Evolutionary conservation across 2,797 vertebrate genomes (phyloP).

Genomic region (Lutjanus argentimaculatus): DNA sequence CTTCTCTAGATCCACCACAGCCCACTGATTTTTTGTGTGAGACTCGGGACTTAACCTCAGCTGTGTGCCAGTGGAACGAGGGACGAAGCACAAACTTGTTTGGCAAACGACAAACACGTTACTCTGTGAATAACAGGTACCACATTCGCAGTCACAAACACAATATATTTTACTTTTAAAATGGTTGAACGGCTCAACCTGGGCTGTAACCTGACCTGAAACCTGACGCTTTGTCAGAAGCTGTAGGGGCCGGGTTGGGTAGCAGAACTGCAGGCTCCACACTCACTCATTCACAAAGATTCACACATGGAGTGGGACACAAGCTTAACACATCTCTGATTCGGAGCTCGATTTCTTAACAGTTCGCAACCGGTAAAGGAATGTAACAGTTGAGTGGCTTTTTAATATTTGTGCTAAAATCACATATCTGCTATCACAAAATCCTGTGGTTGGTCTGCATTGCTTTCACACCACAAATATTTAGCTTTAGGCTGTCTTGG

Average conservation of each 20-base stretch:
- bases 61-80: slow-evolving; percentile 81
- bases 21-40: slow-evolving; percentile 82
- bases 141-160: background rate
- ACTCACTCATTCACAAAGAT: background rate
- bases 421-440: background rate
- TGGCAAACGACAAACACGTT: slow-evolving; percentile 58
- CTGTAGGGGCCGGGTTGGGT: background rate
- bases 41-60: slow-evolving; percentile 79
- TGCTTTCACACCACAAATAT: background rate
- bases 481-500: background rate
- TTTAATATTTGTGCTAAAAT: background rate
- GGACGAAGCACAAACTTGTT: slow-evolving; percentile 68
- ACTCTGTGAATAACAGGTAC: slow-evolving; percentile 83
- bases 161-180: background rate
- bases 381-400: background rate
- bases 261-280: background rate
- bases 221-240: background rate
- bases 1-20: slow-evolving; percentile 80
- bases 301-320: background rate
- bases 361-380: background rate
- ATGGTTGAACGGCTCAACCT: background rate
- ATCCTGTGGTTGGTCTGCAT: background rate
- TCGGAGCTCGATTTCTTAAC: background rate
- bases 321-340: background rate
- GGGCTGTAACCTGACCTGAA: slow-evolving; percentile 3